These are phyloP conservation scores for Thaumatotibia leucotreta DNA, from an alignment of 1,140 invertebrate genomes.

Conservation along the genomic window DNA sequence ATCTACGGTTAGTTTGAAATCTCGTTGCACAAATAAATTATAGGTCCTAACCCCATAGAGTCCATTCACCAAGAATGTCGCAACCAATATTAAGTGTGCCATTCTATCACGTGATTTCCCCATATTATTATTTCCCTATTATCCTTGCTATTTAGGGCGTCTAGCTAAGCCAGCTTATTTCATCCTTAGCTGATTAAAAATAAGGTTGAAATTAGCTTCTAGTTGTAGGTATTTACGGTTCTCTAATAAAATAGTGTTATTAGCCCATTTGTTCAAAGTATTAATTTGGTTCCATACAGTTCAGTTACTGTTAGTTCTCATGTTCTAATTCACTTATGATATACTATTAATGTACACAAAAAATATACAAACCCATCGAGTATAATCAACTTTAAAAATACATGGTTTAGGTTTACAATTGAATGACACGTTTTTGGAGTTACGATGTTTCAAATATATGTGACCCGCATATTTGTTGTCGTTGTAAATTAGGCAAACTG, in stretches of 20 bases:
- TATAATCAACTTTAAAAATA: neutral
- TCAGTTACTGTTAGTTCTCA: slow-evolving; percentile 10
- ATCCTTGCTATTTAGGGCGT: neutral
- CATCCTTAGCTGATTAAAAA: neutral
- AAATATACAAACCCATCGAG: neutral
- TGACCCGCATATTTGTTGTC: neutral
- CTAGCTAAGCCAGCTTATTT: neutral
- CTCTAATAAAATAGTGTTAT: neutral
- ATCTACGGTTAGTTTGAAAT: neutral
- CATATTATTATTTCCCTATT: slow-evolving; percentile 2
- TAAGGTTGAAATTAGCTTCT: neutral
- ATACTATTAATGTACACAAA: neutral
- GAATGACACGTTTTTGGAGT: no score
- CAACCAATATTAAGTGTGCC: slow-evolving; percentile 13
- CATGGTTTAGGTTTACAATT: neutral
- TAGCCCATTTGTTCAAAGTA: neutral
- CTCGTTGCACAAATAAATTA: neutral
- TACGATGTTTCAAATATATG: neutral
- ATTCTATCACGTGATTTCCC: neutral
- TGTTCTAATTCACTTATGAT: slow-evolving; percentile 1
- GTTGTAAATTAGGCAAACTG: neutral
- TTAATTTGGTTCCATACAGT: neutral
- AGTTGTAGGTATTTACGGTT: neutral
- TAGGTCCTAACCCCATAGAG: neutral
- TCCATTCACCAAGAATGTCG: neutral